Evolutionary conservation across 1,140 invertebrate genomes (phyloP).

Genomic region (Drosophila parvula): DNA sequence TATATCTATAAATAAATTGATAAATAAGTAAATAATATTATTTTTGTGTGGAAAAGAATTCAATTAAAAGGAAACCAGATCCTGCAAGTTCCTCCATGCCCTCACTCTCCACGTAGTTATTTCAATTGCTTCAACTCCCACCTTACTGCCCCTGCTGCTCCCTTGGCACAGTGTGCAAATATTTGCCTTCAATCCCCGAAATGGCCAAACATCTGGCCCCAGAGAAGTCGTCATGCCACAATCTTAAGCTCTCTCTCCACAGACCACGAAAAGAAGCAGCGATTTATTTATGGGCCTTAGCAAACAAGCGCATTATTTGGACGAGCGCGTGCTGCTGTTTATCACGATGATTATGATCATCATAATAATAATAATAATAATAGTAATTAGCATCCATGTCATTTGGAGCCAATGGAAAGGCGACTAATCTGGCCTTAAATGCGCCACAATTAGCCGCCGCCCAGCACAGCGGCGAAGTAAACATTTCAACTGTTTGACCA

Average conservation of each 20-base stretch:
- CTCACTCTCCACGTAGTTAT: not conserved
- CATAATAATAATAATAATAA: constrained; percentile 7
- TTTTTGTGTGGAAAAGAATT: not conserved
- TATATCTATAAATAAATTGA: not conserved
- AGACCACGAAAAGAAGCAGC: constrained; percentile 32
- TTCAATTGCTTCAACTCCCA: constrained; percentile 2
- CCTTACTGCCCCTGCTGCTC: not conserved
- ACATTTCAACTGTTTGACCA: constrained; percentile 47
- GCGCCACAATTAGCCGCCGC: constrained; percentile 66
- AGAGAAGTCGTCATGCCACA: constrained; percentile 54
- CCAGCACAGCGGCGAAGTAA: constrained; percentile 47
- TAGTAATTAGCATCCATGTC: constrained; percentile 32
- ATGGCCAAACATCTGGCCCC: constrained; percentile 49
- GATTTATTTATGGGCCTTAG: constrained; percentile 74
- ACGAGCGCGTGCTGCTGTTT: constrained; percentile 54
- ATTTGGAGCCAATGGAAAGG: constrained; percentile 45
- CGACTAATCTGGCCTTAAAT: constrained; percentile 67
- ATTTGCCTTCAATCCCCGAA: constrained; percentile 59
- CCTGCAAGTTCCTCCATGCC: not conserved
- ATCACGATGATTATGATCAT: constrained; percentile 47
- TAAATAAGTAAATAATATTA: not conserved
- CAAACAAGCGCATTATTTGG: constrained; percentile 80
- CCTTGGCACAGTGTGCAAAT: constrained; percentile 40
- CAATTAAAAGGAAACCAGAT: constrained; percentile 28
- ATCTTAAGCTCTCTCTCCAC: constrained; percentile 43